Base-by-base conservation (phyloP, 2,888 invertebrate species). In the Drosophila histrio region DNA sequence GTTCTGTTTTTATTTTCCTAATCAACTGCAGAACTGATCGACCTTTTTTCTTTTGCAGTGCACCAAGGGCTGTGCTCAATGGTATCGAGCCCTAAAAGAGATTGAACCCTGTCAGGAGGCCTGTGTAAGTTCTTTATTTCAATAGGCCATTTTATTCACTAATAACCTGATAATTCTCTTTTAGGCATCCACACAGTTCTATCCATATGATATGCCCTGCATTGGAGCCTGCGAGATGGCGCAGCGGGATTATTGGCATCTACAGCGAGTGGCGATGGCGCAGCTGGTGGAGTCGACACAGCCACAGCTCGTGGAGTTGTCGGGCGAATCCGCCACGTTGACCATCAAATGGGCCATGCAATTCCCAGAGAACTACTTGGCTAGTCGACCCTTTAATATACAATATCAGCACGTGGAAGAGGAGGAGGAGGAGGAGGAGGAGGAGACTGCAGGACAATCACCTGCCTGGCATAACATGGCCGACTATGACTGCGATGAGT, bases 71-170 rank as follows among this genome's bases (percentile, higher is more conserved):
- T 97, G 97, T 92, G 94, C 94, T 83, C 92, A 95, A 72, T 97
- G 96, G 97, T 94, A 94, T 90, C 93, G 93, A 82, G 96, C 96
- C 28, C 92, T 97, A 13, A 87, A 87, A 65, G 88, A 90, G 80
- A 94, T 95, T 87, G 94, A 94, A 50, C 95, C 96, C 39, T 97
- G 97, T 89, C 95, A 95, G 91, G 94, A 94, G 82, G 95, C 95
- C 91, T 97, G 97, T 92, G 97, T 97, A 93, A 96, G 97, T 96
- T 17, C 1, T 4, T 2, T 2, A 19, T 3, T 4, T 38, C 3
- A 3, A 36, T 36, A 36, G 19, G 2, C 19, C 19, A 11, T 5
- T 38, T 5, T 1, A 11, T 38, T 0, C 38, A 9, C 2, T 0
- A 11, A 1, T 19, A 38, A 38, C 2, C 5, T 24, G 17, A n/a